phyloP scores from a whole-genome alignment of 37 sponge, comb jelly and placozoan species.

The Oopsacas minuta region DNA sequence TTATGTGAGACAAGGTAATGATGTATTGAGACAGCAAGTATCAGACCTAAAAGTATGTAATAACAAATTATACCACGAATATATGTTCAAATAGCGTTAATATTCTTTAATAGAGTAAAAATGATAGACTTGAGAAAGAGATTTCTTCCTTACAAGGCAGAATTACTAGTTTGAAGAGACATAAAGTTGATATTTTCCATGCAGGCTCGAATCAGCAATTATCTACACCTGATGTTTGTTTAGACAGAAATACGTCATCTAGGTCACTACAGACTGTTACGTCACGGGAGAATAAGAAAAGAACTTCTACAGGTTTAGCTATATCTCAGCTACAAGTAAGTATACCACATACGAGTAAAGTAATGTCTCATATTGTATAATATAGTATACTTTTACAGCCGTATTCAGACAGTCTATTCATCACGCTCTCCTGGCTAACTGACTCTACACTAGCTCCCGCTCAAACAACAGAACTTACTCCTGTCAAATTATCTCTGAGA shows the following conservation, averaged over 20 bases:
- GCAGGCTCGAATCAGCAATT: background rate
- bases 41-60: background rate
- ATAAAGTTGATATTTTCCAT: background rate
- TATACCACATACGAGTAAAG: too few relatives aligned
- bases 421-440: conserved; percentile 6
- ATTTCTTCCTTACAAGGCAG: background rate
- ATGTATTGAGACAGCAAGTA: conserved; percentile 3
- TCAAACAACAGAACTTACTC: background rate
- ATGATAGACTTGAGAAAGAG: background rate
- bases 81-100: too few relatives aligned
- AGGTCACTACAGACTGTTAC: background rate
- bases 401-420: background rate
- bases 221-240: background rate
- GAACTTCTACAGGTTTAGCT: too few relatives aligned
- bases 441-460: background rate
- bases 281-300: background rate
- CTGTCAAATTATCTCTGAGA: background rate
- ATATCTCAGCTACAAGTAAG: background rate
- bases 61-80: too few relatives aligned
- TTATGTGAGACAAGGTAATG: conserved; percentile 3
- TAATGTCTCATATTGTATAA: background rate
- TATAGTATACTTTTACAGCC: background rate
- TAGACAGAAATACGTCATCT: background rate
- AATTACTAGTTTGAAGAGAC: conserved; percentile 5
- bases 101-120: background rate